Evolutionary conservation across 2,797 vertebrate species (phyloP).

Genomic region (Borostomias antarcticus): DNA sequence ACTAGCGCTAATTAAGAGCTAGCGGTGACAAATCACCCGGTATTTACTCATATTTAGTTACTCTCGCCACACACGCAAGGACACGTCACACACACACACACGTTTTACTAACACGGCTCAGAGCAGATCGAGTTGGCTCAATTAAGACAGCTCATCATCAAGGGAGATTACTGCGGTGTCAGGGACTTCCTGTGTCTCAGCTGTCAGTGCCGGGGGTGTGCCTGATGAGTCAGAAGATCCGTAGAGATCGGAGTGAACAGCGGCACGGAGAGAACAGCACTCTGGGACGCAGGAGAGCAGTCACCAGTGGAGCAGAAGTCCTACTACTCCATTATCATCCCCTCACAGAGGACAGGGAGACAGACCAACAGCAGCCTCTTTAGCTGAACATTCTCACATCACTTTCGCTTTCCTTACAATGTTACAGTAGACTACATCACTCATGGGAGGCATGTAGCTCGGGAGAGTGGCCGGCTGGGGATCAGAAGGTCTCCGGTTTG

Average conservation of each 20-base stretch:
- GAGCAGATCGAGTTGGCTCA: conserved; percentile 11
- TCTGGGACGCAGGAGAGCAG: too few species aligned
- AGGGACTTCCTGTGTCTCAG: conserved; percentile 26
- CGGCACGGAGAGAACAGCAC: background rate
- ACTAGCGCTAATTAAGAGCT: conserved; percentile 28
- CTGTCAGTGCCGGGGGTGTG: background rate
- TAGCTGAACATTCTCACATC: too few species aligned
- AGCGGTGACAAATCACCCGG: conserved; percentile 25
- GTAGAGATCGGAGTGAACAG: background rate
- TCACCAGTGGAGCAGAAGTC: background rate
- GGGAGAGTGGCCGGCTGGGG: too few species aligned
- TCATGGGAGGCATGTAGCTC: too few species aligned
- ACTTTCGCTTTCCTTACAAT: too few species aligned
- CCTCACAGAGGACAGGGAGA: background rate
- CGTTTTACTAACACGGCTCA: conserved; percentile 1
- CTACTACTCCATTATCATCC: background rate
- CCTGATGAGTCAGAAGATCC: background rate
- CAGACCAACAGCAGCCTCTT: background rate
- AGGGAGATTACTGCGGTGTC: conserved; percentile 18
- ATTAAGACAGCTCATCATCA: conserved; percentile 35
- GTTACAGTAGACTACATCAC: too few species aligned
- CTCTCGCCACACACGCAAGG: background rate
- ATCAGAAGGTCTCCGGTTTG: too few species aligned
- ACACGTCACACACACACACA: background rate
- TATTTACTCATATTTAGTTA: conserved; percentile 22